phyloP scores from a whole-genome alignment of 35 echinoderm and acorn worm genomes.

The Heliocidaris tuberculata region DNA sequence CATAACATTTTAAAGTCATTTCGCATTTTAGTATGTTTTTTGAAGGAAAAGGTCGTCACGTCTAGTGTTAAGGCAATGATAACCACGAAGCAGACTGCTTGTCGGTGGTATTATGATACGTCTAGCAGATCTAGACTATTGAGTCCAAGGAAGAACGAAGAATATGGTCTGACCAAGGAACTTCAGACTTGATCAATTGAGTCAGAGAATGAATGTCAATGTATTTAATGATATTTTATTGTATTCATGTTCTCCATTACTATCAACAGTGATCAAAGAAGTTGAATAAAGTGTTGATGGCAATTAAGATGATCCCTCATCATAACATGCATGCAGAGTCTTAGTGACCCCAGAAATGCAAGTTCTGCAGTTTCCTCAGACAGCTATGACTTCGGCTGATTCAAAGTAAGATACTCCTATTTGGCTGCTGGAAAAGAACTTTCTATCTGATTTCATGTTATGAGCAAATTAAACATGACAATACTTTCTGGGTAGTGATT shows the following conservation, averaged over 20 bases:
- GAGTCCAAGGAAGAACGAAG: neutral
- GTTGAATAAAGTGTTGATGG: too few relatives aligned
- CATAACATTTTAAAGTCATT: neutral
- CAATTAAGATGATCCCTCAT: too few relatives aligned
- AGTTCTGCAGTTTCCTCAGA: too few relatives aligned
- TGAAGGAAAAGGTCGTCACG: neutral
- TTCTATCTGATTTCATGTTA: too few relatives aligned
- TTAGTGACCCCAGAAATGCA: too few relatives aligned
- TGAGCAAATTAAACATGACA: too few relatives aligned
- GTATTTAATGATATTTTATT: neutral
- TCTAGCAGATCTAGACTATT: neutral
- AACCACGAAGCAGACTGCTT: neutral
- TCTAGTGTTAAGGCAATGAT: neutral
- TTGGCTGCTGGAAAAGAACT: too few relatives aligned
- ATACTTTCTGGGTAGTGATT: too few relatives aligned
- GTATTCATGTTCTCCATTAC: neutral
- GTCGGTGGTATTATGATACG: neutral
- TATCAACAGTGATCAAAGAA: neutral
- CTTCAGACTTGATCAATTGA: neutral
- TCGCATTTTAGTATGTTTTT: neutral
- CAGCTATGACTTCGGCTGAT: too few relatives aligned
- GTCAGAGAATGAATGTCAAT: neutral
- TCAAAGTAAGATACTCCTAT: too few relatives aligned
- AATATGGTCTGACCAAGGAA: neutral
- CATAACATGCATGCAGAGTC: too few relatives aligned